Evolutionary conservation across 2,797 vertebrate species (phyloP), one percentile per base, ranked within the genome.

Genomic region (Gallinago solitaria): DNA sequence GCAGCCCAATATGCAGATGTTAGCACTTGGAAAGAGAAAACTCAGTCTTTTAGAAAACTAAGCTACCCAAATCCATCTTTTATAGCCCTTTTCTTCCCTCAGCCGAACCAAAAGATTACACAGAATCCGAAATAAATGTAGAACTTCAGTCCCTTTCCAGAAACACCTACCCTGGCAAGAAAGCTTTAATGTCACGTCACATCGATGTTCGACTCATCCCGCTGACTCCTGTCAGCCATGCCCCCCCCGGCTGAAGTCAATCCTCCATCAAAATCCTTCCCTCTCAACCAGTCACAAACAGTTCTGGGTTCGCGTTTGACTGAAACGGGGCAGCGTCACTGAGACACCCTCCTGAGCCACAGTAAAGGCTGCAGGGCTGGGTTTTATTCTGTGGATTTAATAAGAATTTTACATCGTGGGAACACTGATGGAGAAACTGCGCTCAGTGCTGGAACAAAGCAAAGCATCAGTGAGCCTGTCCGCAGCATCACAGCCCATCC

Each of bases 141-240:
- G 71, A 32, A n/a, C 35, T 53, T 33, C 24, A 48, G 60, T 39
- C 57, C 83, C 67, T 84, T 33, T 63, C 68, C 70, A 82, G 54
- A 51, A 84, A 33, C 48, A 35, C 0, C 0, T 0, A 4, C 27
- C 0, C 1, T 6, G 28, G 56, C 2, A 32, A 75, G 39, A 3
- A 5, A 6, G 9, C 70, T 84, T 43, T 30, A 24, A 17, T 0
- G 1, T 61, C 81, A 50, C 0, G 0, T 61, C 96, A 84, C 54
- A 60, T 5, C 5, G 9, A 6, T 0, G 71, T 51, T 47, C 15
- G 35, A 70, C 18, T 5, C 45, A 81, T 15, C 48, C 74, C 9
- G 24, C 47, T 86, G 89, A 20, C 48, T 47, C 2, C 23, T 4
- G 53, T 4, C 11, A 78, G 35, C 7, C 2, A 70, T 3, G 30